Evolutionary conservation across 2,113 vertebrate species (phyloP), one percentile per base, ranked within the genome.

Genomic region (Ahaetulla prasina): DNA sequence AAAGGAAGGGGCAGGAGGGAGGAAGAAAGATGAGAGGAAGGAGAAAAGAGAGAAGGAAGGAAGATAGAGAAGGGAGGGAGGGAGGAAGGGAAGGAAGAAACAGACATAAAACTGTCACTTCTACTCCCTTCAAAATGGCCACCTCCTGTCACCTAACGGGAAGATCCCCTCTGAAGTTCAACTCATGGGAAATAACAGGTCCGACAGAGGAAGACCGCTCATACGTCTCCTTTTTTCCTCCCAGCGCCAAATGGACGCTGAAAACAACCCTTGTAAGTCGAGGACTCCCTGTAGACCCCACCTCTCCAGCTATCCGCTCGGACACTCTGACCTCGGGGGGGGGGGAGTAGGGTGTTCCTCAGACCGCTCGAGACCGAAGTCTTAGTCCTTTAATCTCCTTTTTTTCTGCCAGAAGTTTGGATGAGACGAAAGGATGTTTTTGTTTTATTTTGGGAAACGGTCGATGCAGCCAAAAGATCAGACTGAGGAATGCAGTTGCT

Each of bases 311-410:
- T 43, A 8, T 3, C 20, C 55, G 9, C 0, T 16, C 30, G 8
- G 90, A 0, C 7, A n/a, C n/a, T n/a, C n/a, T n/a, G n/a, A n/a
- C n/a, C n/a, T n/a, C n/a, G n/a, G n/a, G n/a, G n/a, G n/a, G n/a
- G n/a, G n/a, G n/a, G n/a, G n/a, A n/a, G n/a, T n/a, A n/a, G n/a
- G 11, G 11, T n/a, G n/a, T 85, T 85, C 68, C 39, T 57, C 47
- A 74, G 2, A 1, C 52, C 8, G n/a, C 23, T 95, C 90, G 60
- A 84, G 92, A 92, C 47, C 0, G 35, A 87, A 91, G 49, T 2
- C 35, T 27, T 90, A 93, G 84, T 90, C 94, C 92, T 95, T 96
- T 91, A n/a, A 1, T 96, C 94, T 55, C 92, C 27, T 0, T 68
- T 68, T 0, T 93, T 93, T 80, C 80, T 7, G 45, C 27, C 90